Evolutionary conservation across 2,888 invertebrate species (phyloP).

Genomic region (Drosophila paramelanica): DNA sequence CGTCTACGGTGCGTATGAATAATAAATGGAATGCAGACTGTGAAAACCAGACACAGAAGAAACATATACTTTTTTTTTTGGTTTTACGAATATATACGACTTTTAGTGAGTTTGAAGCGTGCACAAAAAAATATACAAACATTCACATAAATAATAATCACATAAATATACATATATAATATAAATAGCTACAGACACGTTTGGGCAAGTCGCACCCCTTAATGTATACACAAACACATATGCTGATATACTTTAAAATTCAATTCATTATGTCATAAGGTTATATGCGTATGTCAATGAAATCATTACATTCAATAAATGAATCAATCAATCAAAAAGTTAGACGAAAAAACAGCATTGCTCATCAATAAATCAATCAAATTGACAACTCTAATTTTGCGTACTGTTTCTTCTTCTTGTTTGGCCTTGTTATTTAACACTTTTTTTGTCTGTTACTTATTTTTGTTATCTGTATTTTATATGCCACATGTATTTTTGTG

Average conservation of each 20-base stretch:
- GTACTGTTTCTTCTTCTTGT: slow-evolving; percentile 8
- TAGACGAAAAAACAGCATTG: slow-evolving; percentile 48
- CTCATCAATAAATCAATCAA: slow-evolving; percentile 61
- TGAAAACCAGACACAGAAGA: slow-evolving; percentile 22
- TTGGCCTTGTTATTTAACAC: slow-evolving; percentile 28
- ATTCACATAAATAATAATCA: slow-evolving; percentile 27
- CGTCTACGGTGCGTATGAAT: slow-evolving; percentile 67
- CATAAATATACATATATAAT: slow-evolving; percentile 32
- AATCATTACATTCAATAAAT: slow-evolving; percentile 61
- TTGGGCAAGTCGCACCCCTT: slow-evolving; percentile 5
- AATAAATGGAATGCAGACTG: slow-evolving; percentile 58
- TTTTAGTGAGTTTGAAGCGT: slow-evolving; percentile 20
- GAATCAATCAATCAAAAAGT: slow-evolving; percentile 69
- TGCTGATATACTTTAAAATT: slow-evolving; percentile 30
- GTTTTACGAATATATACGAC: slow-evolving; percentile 13
- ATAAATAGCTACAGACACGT: slow-evolving; percentile 43
- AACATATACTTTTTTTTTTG: slow-evolving; percentile 10
- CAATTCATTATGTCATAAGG: slow-evolving; percentile 49
- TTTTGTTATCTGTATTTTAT: slow-evolving; percentile 14
- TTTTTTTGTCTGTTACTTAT: slow-evolving; percentile 8
- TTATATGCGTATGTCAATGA: slow-evolving; percentile 54
- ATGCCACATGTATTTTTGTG: slow-evolving; percentile 21
- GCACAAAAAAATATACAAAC: slow-evolving; percentile 22
- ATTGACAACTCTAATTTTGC: slow-evolving; percentile 54
- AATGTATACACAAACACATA: slow-evolving; percentile 12